These are phyloP conservation scores for Chymomyza fuscimana DNA, from an alignment of 2,888 invertebrate genomes.

Conservation along the genomic window DNA sequence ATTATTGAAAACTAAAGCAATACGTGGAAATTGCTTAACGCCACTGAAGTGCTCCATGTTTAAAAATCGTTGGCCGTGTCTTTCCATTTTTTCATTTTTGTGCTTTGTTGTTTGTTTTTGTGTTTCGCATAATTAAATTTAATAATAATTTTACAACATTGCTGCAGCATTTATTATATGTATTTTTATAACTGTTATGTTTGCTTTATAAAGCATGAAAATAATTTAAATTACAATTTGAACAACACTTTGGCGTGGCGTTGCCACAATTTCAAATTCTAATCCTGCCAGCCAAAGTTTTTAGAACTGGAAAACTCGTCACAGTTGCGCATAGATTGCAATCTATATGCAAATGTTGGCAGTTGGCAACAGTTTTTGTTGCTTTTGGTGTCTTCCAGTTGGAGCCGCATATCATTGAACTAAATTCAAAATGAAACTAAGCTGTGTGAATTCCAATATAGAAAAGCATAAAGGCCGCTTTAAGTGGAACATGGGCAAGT, in stretches of 20 bases:
- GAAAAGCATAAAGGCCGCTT: neutral
- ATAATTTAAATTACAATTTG: neutral
- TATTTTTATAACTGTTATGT: neutral
- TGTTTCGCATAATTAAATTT: neutral
- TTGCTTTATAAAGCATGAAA: neutral
- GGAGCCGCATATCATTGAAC: conserved; percentile 40
- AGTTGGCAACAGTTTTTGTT: conserved; percentile 2
- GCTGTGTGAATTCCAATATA: no score
- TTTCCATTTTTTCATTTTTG: neutral
- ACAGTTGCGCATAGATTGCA: conserved; percentile 34
- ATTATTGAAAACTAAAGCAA: conserved; percentile 61
- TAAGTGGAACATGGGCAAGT: neutral
- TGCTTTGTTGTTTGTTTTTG: neutral
- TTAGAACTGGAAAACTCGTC: neutral
- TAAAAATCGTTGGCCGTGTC: conserved; percentile 28
- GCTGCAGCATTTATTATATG: neutral
- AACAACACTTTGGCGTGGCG: neutral
- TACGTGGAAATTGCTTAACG: conserved; percentile 57
- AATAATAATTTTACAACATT: neutral
- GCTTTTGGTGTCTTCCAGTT: neutral
- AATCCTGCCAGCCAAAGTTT: neutral
- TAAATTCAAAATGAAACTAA: conserved; percentile 61
- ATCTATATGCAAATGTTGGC: conserved; percentile 65
- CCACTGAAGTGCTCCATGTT: conserved; percentile 34
- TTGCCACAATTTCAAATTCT: neutral